Evolutionary conservation across 2,113 vertebrate species (phyloP).

Genomic region (Oostethus manadensis): DNA sequence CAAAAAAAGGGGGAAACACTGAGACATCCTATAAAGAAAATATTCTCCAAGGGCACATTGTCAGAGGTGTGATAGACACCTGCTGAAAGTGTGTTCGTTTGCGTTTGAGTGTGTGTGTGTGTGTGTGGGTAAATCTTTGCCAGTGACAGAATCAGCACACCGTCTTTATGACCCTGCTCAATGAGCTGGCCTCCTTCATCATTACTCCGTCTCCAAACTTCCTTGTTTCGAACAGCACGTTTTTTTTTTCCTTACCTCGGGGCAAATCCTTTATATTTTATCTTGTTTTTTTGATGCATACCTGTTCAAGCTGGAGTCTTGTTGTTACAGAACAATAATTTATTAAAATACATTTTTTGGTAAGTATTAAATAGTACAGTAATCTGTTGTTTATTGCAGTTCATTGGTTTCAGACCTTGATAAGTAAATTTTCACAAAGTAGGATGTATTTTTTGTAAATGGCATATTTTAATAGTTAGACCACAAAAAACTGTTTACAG

Average conservation of each 20-base stretch:
- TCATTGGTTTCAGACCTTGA: no score
- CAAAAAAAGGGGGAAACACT: conserved; percentile 20
- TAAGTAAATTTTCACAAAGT: no score
- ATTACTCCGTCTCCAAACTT: conserved; percentile 27
- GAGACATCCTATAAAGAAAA: conserved; percentile 29
- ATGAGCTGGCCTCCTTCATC: conserved; percentile 47
- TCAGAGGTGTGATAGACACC: conserved; percentile 48
- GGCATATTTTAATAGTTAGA: no score
- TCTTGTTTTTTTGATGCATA: neutral
- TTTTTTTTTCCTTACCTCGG: no score
- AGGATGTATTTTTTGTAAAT: no score
- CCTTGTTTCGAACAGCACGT: conserved; percentile 2
- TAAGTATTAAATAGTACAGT: no score
- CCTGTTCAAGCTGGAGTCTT: neutral
- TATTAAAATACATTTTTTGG: no score
- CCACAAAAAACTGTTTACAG: no score
- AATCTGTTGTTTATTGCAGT: no score
- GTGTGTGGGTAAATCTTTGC: conserved; percentile 53
- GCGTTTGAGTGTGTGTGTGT: conserved; percentile 14
- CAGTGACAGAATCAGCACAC: conserved; percentile 68
- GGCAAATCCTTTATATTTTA: neutral
- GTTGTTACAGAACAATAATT: no score
- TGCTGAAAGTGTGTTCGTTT: conserved; percentile 37
- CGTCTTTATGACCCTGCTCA: conserved; percentile 56
- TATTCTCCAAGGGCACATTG: conserved; percentile 43